A percentile compares a stretch with the other conserved stretches of the same genome.
phyloP scores from a whole-genome alignment of 2,888 invertebrate species.

The Patella depressa region DNA sequence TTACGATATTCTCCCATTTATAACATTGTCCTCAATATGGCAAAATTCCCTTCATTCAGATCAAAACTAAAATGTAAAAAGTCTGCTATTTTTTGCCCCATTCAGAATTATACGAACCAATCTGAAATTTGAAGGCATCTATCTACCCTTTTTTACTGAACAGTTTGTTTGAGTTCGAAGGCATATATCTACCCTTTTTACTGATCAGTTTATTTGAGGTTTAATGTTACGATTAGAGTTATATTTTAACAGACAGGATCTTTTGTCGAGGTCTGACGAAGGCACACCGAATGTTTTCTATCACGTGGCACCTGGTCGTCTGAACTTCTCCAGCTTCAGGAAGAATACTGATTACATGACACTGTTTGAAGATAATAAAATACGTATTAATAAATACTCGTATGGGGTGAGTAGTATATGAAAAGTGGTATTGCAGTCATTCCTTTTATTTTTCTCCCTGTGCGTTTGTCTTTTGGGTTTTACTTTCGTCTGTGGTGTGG shows the following conservation, averaged over 20 bases:
- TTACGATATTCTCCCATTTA: neutral
- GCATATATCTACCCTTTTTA: too few relatives aligned
- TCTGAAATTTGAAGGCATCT: too few relatives aligned
- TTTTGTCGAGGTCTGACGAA: neutral
- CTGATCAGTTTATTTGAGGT: too few relatives aligned
- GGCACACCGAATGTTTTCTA: slow-evolving; percentile 49
- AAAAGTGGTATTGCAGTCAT: too few relatives aligned
- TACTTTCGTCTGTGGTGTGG: too few relatives aligned
- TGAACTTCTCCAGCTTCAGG: slow-evolving; percentile 70
- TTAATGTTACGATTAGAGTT: too few relatives aligned
- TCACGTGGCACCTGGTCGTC: slow-evolving; percentile 71
- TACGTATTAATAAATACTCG: slow-evolving; percentile 73
- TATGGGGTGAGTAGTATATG: slow-evolving; percentile 71
- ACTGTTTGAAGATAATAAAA: slow-evolving; percentile 65
- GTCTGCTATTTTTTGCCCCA: too few relatives aligned
- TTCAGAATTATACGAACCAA: too few relatives aligned
- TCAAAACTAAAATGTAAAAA: neutral
- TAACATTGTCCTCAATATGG: neutral
- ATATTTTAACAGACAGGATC: neutral
- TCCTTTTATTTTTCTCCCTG: too few relatives aligned
- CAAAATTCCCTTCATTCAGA: neutral
- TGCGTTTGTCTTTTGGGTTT: too few relatives aligned
- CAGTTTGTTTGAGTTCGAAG: too few relatives aligned
- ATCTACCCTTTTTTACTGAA: too few relatives aligned
- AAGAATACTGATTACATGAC: slow-evolving; percentile 71